Evolutionary conservation across 2,113 vertebrate genomes (phyloP), one percentile per base, ranked within the genome.

Genomic region (Trichomycterus rosablanca): DNA sequence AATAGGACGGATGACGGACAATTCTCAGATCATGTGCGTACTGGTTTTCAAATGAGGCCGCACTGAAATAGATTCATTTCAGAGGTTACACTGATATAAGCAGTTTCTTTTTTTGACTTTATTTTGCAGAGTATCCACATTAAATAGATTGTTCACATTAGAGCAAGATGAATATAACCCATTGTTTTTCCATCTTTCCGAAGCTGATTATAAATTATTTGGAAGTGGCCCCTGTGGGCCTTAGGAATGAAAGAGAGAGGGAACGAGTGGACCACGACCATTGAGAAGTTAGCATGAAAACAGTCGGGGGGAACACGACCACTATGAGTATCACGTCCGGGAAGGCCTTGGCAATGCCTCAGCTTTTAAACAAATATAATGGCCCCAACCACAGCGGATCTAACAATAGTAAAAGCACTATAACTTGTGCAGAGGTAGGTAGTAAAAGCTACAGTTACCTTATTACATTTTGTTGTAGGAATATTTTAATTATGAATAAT

Each of bases 361-460:
- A 81, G 73, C 70, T 75, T 80, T 80, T 77, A 86, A 87, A 87
- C 82, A 84, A 85, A 85, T 80, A 84, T 75, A 73, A 80, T 80
- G 78, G 79, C 80, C 80, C 77, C 77, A 73, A 75, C 70, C 74
- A 65, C 71, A 54, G 78, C 53, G 68, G 73, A 78, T 82, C 82
- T 77, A 74, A 81, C 81, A 85, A 78, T 84, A 81, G 83, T 86
- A 86, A 86, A 87, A 81, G 77, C 77, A 87, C 84, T 83, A 86
- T 82, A 74, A 74, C 81, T 71, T 65, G 76, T 77, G 78, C 79
- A 82, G 5, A 35, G 34, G 9, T 35, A 12, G 14, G 14, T 35
- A 35, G 14, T 11, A 32, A 35, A 35, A 12, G 34, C 34, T 11
- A 35, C 14, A n/a, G n/a, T n/a, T n/a, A n/a, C n/a, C n/a, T n/a